Base-by-base conservation (phyloP, 2,888 invertebrate genomes). In the Augochlorella aurata region DNA sequence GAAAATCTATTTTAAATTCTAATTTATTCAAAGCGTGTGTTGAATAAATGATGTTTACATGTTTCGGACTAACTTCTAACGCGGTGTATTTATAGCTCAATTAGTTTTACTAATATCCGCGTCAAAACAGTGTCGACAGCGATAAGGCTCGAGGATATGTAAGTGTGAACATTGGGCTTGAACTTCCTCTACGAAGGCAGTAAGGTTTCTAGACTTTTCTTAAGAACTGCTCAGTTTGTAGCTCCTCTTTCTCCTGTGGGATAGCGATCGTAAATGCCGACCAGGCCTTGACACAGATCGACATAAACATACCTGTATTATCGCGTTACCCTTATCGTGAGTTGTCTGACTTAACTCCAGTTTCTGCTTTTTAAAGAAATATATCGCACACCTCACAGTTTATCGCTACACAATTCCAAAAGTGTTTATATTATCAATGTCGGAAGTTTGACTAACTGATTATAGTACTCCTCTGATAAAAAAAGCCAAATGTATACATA, bases 201-300 rank as follows among this genome's bases (percentile, higher is more conserved):
- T 66, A n/a, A n/a, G 7, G 45, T 69, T 2, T 44, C 45, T 21
- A 14, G 21, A 9, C 69, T 70, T 68, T 61, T 45, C 65, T 66
- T 66, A n/a, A 50, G 54, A 29, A 58, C 73, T 77, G 61, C 63
- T 52, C 45, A 9, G 44, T 21, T 18, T 8, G 54, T 44, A 21
- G 45, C 21, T 24, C 24, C n/a, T 2, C 12, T 2, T 66, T 24
- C 45, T 78, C 73, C 70, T 29, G 38, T 65, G 58, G 61, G 70
- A 79, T 71, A 49, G n/a, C 61, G 66, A 66, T 12, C 50, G 18
- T 72, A 61, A 63, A 52, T 18, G 47, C 45, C 70, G 65, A 45
- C 12, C 50, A 49, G 73, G 75, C 84, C 84, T 85, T 85, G 84
- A 84, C 85, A 81, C 68, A 68, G 52, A 79, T 79, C 10, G 12